phyloP scores from a whole-genome alignment of 2,888 invertebrate species.

The Tachina fera region DNA sequence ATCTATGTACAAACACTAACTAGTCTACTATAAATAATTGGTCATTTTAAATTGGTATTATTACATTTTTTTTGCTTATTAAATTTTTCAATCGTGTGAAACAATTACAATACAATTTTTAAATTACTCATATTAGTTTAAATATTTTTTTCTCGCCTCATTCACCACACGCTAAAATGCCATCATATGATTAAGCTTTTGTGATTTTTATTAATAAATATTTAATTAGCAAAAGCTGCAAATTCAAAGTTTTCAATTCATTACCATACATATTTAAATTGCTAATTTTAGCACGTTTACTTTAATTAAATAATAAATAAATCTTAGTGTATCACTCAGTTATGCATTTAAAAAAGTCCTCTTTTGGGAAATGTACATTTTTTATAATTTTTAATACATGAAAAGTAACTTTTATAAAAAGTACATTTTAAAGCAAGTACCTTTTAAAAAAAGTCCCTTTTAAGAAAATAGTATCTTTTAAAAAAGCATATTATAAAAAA shows the following conservation, averaged over 20 bases:
- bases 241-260: slow-evolving; percentile 15
- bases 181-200: neutral
- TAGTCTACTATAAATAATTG: slow-evolving; percentile 30
- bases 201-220: slow-evolving; percentile 20
- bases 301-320: slow-evolving; percentile 45
- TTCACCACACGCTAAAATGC: no score
- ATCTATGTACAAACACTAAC: neutral
- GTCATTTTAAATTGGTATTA: neutral
- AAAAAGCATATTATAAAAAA: neutral
- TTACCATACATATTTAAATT: slow-evolving; percentile 37
- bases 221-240: slow-evolving; percentile 28
- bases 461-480: neutral
- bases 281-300: slow-evolving; percentile 55
- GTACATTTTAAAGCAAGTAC: neutral
- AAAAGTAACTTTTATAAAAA: neutral
- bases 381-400: neutral
- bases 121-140: slow-evolving; percentile 2
- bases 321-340: neutral
- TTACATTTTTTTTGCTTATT: slow-evolving; percentile 10
- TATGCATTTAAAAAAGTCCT: neutral
- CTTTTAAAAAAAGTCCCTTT: neutral
- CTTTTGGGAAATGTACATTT: neutral
- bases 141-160: neutral
- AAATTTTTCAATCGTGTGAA: slow-evolving; percentile 43
- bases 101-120: neutral